Evolutionary conservation across 2,797 vertebrate species (phyloP), one percentile per base, ranked within the genome.

Genomic region (Champsocephalus esox): DNA sequence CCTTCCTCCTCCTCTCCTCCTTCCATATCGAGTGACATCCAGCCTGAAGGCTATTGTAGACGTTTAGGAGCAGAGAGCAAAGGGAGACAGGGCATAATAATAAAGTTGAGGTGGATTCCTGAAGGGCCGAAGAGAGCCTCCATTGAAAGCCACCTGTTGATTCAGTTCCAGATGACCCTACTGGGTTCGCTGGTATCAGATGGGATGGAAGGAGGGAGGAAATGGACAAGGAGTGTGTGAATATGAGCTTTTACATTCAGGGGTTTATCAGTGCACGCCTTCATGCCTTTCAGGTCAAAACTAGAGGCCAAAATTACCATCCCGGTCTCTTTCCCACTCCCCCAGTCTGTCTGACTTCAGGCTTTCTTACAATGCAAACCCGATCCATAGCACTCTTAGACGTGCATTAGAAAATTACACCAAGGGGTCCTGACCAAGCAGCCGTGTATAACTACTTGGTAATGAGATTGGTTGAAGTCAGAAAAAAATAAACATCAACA

Each of bases 141-240:
- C 76, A 88, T 89, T 89, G 82, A 92, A 84, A 87, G 85, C 87
- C 92, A 94, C 90, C 93, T 95, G 93, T 93, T 93, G 92, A 92
- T 89, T 91, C 82, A 85, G 90, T 92, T 92, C 90, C 91, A 88
- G 76, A 89, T 87, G 89, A 93, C 90, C 92, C 85, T 65, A 86
- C 90, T 73, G 79, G 77, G 77, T 65, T 69, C 59, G 12, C 46
- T 79, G 75, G 67, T 73, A 86, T 80, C 76, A 65, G 81, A 81
- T 84, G 80, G 73, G 64, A 79, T 63, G 61, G 54, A 67, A 62
- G 63, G 66, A 43, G 50, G 63, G 58, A 80, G 74, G 82, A 83
- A 89, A 75, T 69, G 14, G 77, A 70, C 12, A 61, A 63, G 68
- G 54, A 60, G 52, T 45, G 49, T 46, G 72, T 70, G 66, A 73